Evolutionary conservation across 2,888 invertebrate genomes (phyloP), one percentile per base, ranked within the genome.

Genomic region (Lepidocyrtinus sp.): DNA sequence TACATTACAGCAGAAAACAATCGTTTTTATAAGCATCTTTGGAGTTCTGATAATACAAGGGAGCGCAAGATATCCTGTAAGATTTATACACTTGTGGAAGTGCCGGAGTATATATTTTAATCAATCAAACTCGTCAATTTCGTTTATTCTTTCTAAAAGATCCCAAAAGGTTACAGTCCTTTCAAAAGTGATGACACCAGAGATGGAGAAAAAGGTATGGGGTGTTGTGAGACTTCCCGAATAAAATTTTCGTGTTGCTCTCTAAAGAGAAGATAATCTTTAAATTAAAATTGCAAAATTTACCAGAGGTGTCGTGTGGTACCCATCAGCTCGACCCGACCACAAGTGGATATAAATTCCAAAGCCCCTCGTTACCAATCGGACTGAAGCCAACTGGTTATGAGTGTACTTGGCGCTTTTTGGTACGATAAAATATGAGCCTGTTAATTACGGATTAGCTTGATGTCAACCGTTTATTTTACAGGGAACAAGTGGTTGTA

Each of bases 401-500:
- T 26, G 78, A 79, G 12, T 85, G 84, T 62, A 68, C 63, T 9
- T 84, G 81, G 76, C 45, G 75, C 50, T 85, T 84, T 59, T 65
- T 76, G 21, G 85, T 85, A 81, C 36, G 12, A 12, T 12, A 36
- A 36, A 36, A 36, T 12, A 50, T 50, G n/a, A n/a, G n/a, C n/a
- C n/a, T n/a, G n/a, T n/a, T n/a, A n/a, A n/a, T n/a, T n/a, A n/a
- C 17, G 21, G 25, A 55, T 7, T 15, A n/a, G n/a, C 27, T 26
- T 1, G 12, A 19, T 9, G n/a, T 12, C 27, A 3, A 3, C 1
- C 7, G 25, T 26, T 26, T 7, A 25, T 26, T 12, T 64, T 45
- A 5, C 21, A 85, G 85, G 85, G 84, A 12, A 82, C 84, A 0
- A 61, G 62, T 7, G 84, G 82, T 1, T 85, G 85, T 27, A 19